These are phyloP conservation scores for Charina bottae DNA, from an alignment of 2,113 vertebrate genomes.

Conservation along the genomic window DNA sequence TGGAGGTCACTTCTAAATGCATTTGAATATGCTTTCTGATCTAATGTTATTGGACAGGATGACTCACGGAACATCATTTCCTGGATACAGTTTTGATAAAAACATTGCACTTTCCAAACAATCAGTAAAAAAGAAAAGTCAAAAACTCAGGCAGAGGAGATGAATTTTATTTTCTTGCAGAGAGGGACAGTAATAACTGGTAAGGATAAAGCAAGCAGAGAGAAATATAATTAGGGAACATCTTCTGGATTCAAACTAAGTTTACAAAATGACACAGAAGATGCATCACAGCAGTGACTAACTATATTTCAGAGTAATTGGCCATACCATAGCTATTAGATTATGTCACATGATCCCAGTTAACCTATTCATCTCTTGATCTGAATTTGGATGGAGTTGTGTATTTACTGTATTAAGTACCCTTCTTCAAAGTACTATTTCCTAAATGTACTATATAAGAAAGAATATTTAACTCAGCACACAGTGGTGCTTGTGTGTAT, in stretches of 20 bases:
- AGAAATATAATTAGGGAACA: constrained; percentile 2
- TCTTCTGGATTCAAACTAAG: constrained; percentile 3
- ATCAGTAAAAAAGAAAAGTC: constrained; percentile 28
- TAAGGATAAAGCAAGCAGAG: constrained; percentile 10
- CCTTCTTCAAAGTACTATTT: background rate
- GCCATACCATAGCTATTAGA: background rate
- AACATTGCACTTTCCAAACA: constrained; percentile 35
- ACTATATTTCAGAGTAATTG: background rate
- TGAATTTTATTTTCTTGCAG: background rate
- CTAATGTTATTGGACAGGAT: background rate
- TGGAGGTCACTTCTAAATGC: background rate
- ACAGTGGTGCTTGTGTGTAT: background rate
- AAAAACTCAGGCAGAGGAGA: background rate
- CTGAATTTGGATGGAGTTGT: background rate
- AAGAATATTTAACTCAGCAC: background rate
- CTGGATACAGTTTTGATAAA: constrained; percentile 29
- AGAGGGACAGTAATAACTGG: constrained; percentile 4
- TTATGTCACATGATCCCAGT: background rate
- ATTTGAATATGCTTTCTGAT: constrained; percentile 27
- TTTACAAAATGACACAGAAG: constrained; percentile 13
- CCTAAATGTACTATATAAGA: background rate
- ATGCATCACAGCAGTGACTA: constrained; percentile 14
- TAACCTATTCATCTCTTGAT: background rate
- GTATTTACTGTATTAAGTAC: background rate
- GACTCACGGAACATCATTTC: background rate